phyloP scores from a whole-genome alignment of 2,113 vertebrate genomes.

The Serinus canaria region DNA sequence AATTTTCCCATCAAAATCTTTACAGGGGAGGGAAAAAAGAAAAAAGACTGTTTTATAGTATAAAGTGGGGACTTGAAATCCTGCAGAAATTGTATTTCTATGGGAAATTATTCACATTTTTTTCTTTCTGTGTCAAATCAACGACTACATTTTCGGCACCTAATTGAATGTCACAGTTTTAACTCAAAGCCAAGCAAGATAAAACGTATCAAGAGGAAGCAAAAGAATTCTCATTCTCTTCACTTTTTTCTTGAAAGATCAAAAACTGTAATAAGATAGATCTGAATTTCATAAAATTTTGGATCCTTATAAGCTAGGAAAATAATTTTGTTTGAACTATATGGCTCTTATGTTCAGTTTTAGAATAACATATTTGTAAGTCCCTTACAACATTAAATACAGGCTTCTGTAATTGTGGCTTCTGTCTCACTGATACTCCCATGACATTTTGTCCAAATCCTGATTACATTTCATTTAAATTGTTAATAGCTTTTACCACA shows the following conservation, averaged over 20 bases:
- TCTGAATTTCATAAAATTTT: background rate
- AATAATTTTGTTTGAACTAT: slow-evolving; percentile 17
- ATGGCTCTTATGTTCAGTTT: background rate
- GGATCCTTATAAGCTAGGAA: background rate
- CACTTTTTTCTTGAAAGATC: slow-evolving; percentile 6
- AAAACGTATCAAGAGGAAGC: background rate
- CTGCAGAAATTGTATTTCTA: background rate
- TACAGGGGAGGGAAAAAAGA: background rate
- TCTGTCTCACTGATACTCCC: background rate
- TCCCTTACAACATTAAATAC: background rate
- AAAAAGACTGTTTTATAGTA: background rate
- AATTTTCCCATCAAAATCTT: slow-evolving; percentile 15
- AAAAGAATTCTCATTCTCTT: slow-evolving; percentile 9
- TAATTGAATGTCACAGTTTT: slow-evolving; percentile 35
- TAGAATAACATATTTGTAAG: background rate
- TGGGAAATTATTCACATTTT: background rate
- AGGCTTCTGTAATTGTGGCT: background rate
- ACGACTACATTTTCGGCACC: background rate
- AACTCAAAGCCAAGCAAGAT: slow-evolving; percentile 26
- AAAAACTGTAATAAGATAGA: background rate
- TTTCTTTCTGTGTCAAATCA: background rate
- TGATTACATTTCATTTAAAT: slow-evolving; percentile 16
- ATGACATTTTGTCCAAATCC: background rate
- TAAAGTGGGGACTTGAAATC: background rate
- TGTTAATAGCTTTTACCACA: background rate